phyloP scores from a whole-genome alignment of 1,140 invertebrate genomes.

The fruit fly (Drosophila melanogaster) region Release_6_plus_ISO1_MT NT_033779.5:3640501-3641000 shows the following conservation, averaged over 20 bases:
- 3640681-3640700: not conserved
- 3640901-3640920: not conserved
- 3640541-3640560: not conserved
- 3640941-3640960: constrained; percentile 25
- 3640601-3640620: not conserved
- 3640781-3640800: constrained; percentile 16
- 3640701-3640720: constrained; percentile 9
- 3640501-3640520: constrained; percentile 55
- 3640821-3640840: not conserved
- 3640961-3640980: constrained; percentile 28
- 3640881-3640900: not conserved
- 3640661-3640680: not conserved
- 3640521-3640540: not conserved
- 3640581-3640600: constrained; percentile 2
- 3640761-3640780: constrained; percentile 47
- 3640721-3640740: constrained; percentile 20
- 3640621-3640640: not conserved
- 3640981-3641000: constrained; percentile 23
- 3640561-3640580: not conserved
- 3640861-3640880: not conserved
- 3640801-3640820: constrained; percentile 14
- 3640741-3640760: constrained; percentile 48
- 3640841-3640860: constrained; percentile 6
- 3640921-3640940: constrained; percentile 10
- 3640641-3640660: not conserved